Conservation (phyloP, 2,797 vertebrate species). For the Nasua narica region DNA sequence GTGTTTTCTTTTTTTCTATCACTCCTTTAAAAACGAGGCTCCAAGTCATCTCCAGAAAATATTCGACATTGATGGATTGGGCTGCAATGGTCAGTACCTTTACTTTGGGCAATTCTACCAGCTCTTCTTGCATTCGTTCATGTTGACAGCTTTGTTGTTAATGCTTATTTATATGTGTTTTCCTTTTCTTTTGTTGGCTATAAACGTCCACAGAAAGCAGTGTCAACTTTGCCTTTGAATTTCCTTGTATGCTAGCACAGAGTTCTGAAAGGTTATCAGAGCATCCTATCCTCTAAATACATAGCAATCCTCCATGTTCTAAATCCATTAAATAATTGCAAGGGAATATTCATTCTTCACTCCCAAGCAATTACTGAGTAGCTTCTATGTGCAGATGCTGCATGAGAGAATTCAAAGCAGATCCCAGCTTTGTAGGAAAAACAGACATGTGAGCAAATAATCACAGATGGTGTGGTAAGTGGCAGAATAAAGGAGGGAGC, state of each 20-base stretch:
- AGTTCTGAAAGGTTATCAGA: not conserved
- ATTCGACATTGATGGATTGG: not conserved
- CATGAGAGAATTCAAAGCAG: not conserved
- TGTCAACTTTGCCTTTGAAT: not conserved
- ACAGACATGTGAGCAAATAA: not conserved
- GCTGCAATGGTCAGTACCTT: not conserved
- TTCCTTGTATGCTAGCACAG: not conserved
- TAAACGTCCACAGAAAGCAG: not conserved
- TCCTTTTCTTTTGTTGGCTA: not conserved
- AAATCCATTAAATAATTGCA: not conserved
- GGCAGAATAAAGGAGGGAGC: not conserved
- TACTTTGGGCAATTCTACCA: not conserved
- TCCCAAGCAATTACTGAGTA: not conserved
- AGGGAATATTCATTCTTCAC: not conserved
- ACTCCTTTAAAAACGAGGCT: not conserved
- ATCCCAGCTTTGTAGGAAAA: slow-evolving; percentile 17
- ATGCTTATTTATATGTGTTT: not conserved
- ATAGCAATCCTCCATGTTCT: not conserved
- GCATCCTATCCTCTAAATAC: not conserved
- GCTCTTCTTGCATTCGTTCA: not conserved
- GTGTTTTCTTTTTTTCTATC: not conserved
- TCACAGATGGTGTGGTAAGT: not conserved
- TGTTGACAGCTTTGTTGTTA: not conserved
- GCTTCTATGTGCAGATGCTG: not conserved
- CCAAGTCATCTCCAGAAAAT: not conserved